These are phyloP conservation scores for Xestia c-nigrum DNA, from an alignment of 2,888 invertebrate genomes.

Conservation along the genomic window DNA sequence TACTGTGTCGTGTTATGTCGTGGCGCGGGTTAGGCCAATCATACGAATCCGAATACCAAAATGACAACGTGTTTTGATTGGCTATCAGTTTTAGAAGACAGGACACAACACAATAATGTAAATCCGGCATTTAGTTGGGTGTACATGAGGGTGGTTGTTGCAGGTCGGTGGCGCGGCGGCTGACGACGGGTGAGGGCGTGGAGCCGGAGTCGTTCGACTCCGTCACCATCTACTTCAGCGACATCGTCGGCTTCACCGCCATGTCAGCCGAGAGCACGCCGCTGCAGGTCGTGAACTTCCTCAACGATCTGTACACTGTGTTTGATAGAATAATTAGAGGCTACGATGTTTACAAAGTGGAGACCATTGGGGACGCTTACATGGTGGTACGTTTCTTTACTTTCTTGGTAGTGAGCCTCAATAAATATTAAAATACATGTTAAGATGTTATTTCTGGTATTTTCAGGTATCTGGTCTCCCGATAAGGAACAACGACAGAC, in stretches of 20 bases:
- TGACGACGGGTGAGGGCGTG: constrained; percentile 97
- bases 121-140: constrained; percentile 4
- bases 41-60: too few species aligned
- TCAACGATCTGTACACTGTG: constrained; percentile 99
- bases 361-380: constrained; percentile 96
- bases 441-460: neutral
- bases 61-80: too few species aligned
- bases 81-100: neutral
- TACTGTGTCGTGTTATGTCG: constrained; percentile 10
- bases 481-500: constrained; percentile 95
- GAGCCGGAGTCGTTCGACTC: constrained; percentile 98
- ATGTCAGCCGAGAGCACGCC: constrained; percentile 99
- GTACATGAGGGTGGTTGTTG: constrained; percentile 74
- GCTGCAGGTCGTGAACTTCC: constrained; percentile 98
- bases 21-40: neutral
- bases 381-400: constrained; percentile 90
- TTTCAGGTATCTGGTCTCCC: constrained; percentile 96
- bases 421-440: neutral
- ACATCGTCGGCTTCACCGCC: constrained; percentile 98
- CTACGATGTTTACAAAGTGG: constrained; percentile 99
- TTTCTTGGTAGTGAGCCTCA: neutral
- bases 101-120: constrained; percentile 6
- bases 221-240: constrained; percentile 99
- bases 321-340: constrained; percentile 99
- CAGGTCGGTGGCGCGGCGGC: constrained; percentile 96